A percentile compares a stretch with the other conserved stretches of the same genome.
Evolutionary conservation across 2,113 vertebrate species (phyloP).

Genomic region (Potamarius usumacintae): DNA sequence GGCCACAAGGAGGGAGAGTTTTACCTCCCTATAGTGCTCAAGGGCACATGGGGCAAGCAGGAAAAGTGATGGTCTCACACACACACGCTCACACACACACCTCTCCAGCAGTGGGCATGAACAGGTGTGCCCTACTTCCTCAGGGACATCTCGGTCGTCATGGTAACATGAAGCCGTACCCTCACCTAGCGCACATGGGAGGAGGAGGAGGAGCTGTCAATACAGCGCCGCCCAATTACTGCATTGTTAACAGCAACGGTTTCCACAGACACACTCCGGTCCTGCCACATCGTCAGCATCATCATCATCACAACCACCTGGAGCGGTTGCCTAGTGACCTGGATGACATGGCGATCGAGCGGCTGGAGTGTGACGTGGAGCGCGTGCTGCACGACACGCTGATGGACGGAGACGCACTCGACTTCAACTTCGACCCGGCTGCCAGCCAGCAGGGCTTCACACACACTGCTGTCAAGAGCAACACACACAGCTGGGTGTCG

Average conservation of each 20-base stretch:
- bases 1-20: conserved; percentile 67
- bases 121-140: conserved; percentile 81
- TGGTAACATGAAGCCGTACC: conserved; percentile 77
- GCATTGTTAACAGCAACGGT: conserved; percentile 77
- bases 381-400: conserved; percentile 94
- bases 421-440: conserved; percentile 96
- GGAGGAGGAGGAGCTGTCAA: conserved; percentile 40
- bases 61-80: conserved; percentile 78
- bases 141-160: conserved; percentile 78
- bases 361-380: conserved; percentile 95
- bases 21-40: conserved; percentile 62
- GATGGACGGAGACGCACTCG: conserved; percentile 92
- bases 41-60: conserved; percentile 67
- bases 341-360: conserved; percentile 94
- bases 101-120: conserved; percentile 73
- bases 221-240: conserved; percentile 64
- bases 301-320: conserved; percentile 71
- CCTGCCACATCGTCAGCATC: conserved; percentile 59
- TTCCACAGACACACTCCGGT: conserved; percentile 76
- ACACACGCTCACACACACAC: conserved; percentile 47
- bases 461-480: conserved; percentile 85
- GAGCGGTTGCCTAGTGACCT: conserved; percentile 96
- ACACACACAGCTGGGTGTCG: conserved; percentile 94
- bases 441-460: conserved; percentile 86
- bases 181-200: conserved; percentile 81